phyloP scores from a whole-genome alignment of 1,140 invertebrate genomes.

The Macrobrachium rosenbergii region DNA sequence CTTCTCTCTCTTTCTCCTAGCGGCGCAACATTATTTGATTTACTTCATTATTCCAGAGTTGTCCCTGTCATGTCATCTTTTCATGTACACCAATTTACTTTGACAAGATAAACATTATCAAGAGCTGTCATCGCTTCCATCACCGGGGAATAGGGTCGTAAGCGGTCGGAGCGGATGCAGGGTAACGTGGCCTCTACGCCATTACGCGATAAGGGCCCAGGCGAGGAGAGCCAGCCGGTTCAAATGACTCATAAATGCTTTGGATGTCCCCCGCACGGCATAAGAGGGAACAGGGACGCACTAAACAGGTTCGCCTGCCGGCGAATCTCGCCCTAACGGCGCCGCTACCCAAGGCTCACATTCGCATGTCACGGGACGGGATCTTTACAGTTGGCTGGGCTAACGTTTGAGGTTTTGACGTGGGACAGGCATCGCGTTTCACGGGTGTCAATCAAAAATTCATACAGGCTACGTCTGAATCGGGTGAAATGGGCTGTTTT shows the following conservation, averaged over 20 bases:
- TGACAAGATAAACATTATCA: constrained; percentile 67
- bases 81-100: constrained; percentile 66
- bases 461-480: constrained; percentile 62
- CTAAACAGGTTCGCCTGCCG: background rate
- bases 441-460: constrained; percentile 66
- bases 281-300: constrained; percentile 34
- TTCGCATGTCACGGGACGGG: background rate
- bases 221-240: background rate
- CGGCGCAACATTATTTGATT: constrained; percentile 61
- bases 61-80: constrained; percentile 65
- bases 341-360: background rate
- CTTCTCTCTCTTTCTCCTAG: background rate
- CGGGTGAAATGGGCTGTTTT: constrained; percentile 19
- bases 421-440: constrained; percentile 64
- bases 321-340: background rate
- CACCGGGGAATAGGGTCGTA: constrained; percentile 29
- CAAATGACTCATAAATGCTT: constrained; percentile 45
- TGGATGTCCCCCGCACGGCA: constrained; percentile 48
- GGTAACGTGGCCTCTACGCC: constrained; percentile 16
- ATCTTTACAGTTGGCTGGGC: constrained; percentile 34
- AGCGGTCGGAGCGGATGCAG: background rate
- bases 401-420: constrained; percentile 62
- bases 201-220: constrained; percentile 9
- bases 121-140: constrained; percentile 65
- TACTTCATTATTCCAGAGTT: constrained; percentile 65